These are phyloP conservation scores for Bursaphelenchus mucronatus DNA, from an alignment of 1,140 invertebrate genomes.

Conservation along the genomic window DNA sequence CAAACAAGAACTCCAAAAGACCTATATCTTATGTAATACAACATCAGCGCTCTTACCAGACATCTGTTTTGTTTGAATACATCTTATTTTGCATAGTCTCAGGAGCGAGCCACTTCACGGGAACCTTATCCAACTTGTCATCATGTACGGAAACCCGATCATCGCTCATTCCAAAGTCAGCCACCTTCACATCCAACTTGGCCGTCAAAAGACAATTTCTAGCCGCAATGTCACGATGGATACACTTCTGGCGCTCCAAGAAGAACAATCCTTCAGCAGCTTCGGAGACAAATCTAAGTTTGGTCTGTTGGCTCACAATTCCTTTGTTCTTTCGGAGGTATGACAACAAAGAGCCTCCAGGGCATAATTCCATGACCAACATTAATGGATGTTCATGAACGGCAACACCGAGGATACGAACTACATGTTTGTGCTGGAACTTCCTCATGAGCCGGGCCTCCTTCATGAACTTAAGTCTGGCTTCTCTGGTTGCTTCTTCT, in stretches of 20 bases:
- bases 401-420: conserved; percentile 63
- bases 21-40: conserved; percentile 4
- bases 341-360: conserved; percentile 36
- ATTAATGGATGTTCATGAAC: conserved; percentile 61
- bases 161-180: conserved; percentile 44
- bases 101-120: conserved; percentile 69
- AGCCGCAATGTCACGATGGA: conserved; percentile 34
- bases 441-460: conserved; percentile 45
- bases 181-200: conserved; percentile 37
- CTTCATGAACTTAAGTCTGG: conserved; percentile 44
- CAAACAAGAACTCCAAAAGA: conserved; percentile 30
- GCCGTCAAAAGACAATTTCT: conserved; percentile 38
- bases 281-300: conserved; percentile 37
- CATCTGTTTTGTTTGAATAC: conserved; percentile 43
- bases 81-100: conserved; percentile 56
- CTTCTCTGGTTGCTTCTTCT: conserved; percentile 32
- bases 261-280: conserved; percentile 39
- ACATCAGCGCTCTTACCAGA: conserved; percentile 10
- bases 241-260: conserved; percentile 32
- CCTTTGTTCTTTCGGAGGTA: conserved; percentile 37
- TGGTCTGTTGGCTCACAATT: conserved; percentile 18
- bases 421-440: conserved; percentile 61
- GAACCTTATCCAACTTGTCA: conserved; percentile 79
- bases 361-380: conserved; percentile 45
- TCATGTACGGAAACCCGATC: conserved; percentile 61